phyloP scores from a whole-genome alignment of 2,797 vertebrate genomes.

The Sylvia borin region DNA sequence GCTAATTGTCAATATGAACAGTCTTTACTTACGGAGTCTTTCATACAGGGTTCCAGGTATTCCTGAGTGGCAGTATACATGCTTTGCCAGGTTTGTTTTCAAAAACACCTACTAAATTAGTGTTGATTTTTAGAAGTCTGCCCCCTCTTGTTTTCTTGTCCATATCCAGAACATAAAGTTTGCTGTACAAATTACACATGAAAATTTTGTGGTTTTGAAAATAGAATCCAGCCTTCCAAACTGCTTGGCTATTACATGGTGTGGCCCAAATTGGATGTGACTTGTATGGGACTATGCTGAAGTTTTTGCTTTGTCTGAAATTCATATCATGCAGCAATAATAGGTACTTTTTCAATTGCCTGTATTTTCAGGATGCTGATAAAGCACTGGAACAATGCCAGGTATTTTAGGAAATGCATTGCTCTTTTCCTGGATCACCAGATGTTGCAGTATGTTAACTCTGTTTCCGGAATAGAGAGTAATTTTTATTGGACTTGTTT shows the following conservation, averaged over 20 bases:
- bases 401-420: constrained; percentile 23
- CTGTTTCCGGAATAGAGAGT: background rate
- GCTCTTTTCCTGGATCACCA: background rate
- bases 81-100: background rate
- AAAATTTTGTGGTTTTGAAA: background rate
- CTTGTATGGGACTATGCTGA: background rate
- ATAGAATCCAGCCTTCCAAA: background rate
- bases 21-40: background rate
- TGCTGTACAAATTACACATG: background rate
- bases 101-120: background rate
- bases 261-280: background rate
- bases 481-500: background rate
- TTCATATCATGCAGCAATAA: background rate
- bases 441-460: background rate
- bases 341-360: background rate
- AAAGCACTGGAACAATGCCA: constrained; percentile 8
- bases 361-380: constrained; percentile 28
- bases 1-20: background rate
- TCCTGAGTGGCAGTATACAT: background rate
- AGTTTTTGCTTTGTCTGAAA: constrained; percentile 4
- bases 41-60: background rate
- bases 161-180: background rate
- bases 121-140: background rate
- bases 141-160: background rate
- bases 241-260: background rate